phyloP scores from a whole-genome alignment of 1,140 invertebrate species.

The Matsumurasca onukii region DNA sequence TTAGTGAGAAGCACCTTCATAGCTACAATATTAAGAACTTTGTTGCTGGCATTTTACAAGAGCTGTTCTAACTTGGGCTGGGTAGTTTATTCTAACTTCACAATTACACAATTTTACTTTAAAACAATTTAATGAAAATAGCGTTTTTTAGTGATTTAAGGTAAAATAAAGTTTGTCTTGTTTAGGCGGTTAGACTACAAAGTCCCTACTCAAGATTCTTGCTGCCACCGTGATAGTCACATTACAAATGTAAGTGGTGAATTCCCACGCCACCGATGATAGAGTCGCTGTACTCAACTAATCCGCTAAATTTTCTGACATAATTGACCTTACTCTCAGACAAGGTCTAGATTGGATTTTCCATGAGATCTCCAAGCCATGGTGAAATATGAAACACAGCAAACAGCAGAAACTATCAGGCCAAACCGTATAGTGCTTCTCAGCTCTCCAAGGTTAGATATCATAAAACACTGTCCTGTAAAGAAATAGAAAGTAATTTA shows the following conservation, averaged over 20 bases:
- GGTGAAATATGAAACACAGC: neutral
- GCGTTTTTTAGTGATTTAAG: neutral
- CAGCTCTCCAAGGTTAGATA: too few relatives aligned
- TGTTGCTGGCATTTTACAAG: neutral
- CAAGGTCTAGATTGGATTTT: slow-evolving; percentile 77
- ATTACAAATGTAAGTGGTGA: neutral
- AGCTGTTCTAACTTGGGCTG: neutral
- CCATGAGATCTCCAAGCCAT: slow-evolving; percentile 77
- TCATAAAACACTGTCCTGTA: too few relatives aligned
- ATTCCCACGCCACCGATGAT: neutral
- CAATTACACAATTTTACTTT: too few relatives aligned
- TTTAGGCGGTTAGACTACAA: neutral
- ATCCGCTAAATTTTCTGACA: neutral
- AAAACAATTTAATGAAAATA: too few relatives aligned
- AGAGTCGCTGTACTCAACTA: neutral
- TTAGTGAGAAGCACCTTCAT: neutral
- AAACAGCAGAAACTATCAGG: neutral
- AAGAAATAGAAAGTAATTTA: too few relatives aligned
- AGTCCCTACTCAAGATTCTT: neutral
- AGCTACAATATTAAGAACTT: neutral
- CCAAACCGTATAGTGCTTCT: too few relatives aligned
- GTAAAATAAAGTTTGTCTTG: neutral
- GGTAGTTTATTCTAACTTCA: slow-evolving; percentile 8
- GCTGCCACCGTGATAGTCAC: neutral
- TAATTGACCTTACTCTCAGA: slow-evolving; percentile 66